Base-by-base conservation (phyloP, 2,113 vertebrate species). In the Siniperca knerii region DNA sequence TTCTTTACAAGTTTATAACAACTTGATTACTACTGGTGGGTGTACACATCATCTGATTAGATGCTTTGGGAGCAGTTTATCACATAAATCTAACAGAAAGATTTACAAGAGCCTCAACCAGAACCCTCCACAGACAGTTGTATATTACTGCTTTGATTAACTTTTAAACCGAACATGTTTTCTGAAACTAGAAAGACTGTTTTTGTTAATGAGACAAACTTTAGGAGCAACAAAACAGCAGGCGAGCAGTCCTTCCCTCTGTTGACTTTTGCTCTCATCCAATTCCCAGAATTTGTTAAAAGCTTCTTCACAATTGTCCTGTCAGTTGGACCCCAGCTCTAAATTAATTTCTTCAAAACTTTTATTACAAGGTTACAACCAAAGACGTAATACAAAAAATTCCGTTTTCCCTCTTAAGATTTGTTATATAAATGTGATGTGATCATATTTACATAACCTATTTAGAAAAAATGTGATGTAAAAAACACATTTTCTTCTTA, bases 151-250 rank as follows among this genome's bases (percentile, higher is more conserved):
- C 84, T 87, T 80, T 18, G 79, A 85, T 75, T 37, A 74, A 80
- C 75, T 81, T 79, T 88, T 58, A 46, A 88, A 87, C 16, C 10
- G 0, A 64, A 68, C 60, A 4, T 54, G 35, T 68, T 79, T 73
- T 35, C 37, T 69, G 40, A 70, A 35, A 29, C 25, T 33, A 21
- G 37, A 64, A 62, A 76, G 70, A 44, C 44, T n/a, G 61, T 4
- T 76, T 52, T 23, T 29, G 48, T 50, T 75, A 76, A 79, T 62
- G 48, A 86, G 15, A 71, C 57, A 12, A 57, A 77, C 58, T 10
- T 52, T 25, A 23, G 10, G 68, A 77, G 77, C 40, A 69, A 29
- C 40, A 52, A 57, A 71, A 62, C 72, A 74, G 57, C 50, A 18
- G 21, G 61, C 15, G n/a, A 33, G 21, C 29, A 35, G 29, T 70